Evolutionary conservation across 2,888 invertebrate genomes (phyloP).

Genomic region (Lamellibrachia satsuma): DNA sequence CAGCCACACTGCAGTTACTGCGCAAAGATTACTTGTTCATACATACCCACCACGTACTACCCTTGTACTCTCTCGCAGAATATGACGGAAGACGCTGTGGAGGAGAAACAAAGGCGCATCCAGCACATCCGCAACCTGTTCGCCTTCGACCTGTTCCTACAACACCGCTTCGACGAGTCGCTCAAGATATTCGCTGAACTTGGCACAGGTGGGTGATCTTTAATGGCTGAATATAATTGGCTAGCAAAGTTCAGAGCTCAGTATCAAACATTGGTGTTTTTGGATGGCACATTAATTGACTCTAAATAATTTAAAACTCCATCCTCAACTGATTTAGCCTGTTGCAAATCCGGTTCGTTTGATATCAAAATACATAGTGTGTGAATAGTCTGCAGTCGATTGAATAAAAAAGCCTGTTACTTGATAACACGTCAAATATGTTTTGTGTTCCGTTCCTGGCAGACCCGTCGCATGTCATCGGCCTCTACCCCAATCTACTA

Average conservation of each 20-base stretch:
- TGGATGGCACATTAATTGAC: not conserved
- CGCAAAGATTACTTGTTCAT: not conserved
- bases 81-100: constrained; percentile 81
- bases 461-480: constrained; percentile 95
- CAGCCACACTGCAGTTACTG: not conserved
- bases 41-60: not conserved
- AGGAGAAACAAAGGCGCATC: constrained; percentile 82
- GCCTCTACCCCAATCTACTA: constrained; percentile 89
- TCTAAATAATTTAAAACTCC: not conserved
- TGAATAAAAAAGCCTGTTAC: not conserved
- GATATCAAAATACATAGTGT: too few species aligned
- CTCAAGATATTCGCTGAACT: constrained; percentile 90
- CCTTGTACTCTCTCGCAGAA: constrained; percentile 71
- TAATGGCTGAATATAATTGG: not conserved
- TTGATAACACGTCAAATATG: not conserved
- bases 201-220: constrained; percentile 73
- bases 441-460: constrained; percentile 36
- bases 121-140: constrained; percentile 88
- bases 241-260: not conserved
- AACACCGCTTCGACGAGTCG: constrained; percentile 86
- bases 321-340: too few species aligned
- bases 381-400: too few species aligned
- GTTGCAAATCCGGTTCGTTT: too few species aligned
- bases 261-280: not conserved
- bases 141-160: constrained; percentile 90